A percentile compares a stretch with the other conserved stretches of the same genome.
Conservation (phyloP, 2,888 invertebrate genomes). For the Drosophila borborema region DNA sequence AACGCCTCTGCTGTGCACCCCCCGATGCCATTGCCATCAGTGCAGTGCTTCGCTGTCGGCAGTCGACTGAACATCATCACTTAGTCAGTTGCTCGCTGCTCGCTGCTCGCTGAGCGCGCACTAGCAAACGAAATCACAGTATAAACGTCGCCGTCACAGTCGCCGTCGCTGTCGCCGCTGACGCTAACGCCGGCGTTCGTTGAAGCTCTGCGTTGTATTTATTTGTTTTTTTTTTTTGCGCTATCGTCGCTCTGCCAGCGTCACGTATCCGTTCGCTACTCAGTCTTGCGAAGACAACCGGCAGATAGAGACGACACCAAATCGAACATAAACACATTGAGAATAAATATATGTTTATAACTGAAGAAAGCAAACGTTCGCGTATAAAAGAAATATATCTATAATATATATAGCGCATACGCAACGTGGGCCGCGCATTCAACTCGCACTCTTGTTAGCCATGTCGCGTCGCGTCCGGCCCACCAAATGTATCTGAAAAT, state of each 20-base stretch:
- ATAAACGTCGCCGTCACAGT: slow-evolving; percentile 10
- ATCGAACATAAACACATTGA: slow-evolving; percentile 21
- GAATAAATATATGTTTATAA: slow-evolving; percentile 4
- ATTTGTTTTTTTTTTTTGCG: slow-evolving; percentile 8
- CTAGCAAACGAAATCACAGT: slow-evolving; percentile 65
- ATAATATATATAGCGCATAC: slow-evolving; percentile 49
- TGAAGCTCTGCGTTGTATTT: background rate
- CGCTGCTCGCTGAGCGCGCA: slow-evolving; percentile 58
- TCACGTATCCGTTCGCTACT: slow-evolving; percentile 74
- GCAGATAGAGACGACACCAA: slow-evolving; percentile 84
- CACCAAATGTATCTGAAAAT: slow-evolving; percentile 29
- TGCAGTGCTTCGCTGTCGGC: slow-evolving; percentile 18
- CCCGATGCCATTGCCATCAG: slow-evolving; percentile 7
- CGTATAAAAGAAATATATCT: background rate
- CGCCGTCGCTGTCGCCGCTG: slow-evolving; percentile 12
- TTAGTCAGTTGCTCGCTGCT: slow-evolving; percentile 72
- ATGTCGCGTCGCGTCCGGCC: slow-evolving; percentile 62
- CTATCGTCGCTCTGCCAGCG: slow-evolving; percentile 61
- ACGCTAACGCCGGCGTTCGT: slow-evolving; percentile 31
- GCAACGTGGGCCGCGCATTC: slow-evolving; percentile 42
- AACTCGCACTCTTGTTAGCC: slow-evolving; percentile 9
- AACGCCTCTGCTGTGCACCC: slow-evolving; percentile 32
- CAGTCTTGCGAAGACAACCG: slow-evolving; percentile 84
- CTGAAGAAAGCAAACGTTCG: background rate
- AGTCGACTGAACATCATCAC: slow-evolving; percentile 57